phyloP scores from a whole-genome alignment of 2,113 vertebrate genomes.

The Onychorhynchus coronatus region DNA sequence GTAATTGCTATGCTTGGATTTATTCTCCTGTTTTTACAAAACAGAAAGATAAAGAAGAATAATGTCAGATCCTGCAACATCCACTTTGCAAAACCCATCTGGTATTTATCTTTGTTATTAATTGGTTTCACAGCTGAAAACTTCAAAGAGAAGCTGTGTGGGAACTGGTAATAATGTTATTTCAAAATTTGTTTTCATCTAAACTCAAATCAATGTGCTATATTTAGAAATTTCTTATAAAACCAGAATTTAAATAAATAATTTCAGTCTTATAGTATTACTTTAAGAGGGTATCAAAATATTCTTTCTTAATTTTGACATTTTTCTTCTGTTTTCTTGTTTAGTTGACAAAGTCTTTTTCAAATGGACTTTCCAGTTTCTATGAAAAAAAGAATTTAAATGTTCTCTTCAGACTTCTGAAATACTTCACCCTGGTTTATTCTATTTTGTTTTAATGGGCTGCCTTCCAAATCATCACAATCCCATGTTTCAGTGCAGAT shows the following conservation, averaged over 20 bases:
- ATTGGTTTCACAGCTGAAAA: conserved; percentile 22
- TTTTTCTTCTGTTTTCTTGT: background rate
- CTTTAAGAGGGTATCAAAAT: background rate
- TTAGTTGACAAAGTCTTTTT: background rate
- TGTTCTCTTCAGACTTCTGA: background rate
- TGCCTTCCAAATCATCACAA: background rate
- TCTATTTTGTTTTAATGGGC: background rate
- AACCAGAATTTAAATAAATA: background rate
- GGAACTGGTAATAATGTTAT: background rate
- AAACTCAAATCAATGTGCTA: background rate
- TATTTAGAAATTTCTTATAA: background rate
- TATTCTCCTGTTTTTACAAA: background rate
- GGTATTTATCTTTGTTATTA: conserved; percentile 28
- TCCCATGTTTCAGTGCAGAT: background rate
- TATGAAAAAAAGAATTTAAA: background rate
- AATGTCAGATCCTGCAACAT: background rate
- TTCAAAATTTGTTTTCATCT: conserved; percentile 21
- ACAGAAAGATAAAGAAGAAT: background rate
- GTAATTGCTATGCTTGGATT: background rate
- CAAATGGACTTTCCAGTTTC: background rate
- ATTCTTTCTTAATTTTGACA: background rate
- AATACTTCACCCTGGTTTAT: background rate
- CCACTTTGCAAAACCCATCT: background rate
- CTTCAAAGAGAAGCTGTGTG: conserved; percentile 7
- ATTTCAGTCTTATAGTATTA: background rate